Conservation (phyloP, 1,140 invertebrate genomes). For the Dendrolimus punctatus region DNA sequence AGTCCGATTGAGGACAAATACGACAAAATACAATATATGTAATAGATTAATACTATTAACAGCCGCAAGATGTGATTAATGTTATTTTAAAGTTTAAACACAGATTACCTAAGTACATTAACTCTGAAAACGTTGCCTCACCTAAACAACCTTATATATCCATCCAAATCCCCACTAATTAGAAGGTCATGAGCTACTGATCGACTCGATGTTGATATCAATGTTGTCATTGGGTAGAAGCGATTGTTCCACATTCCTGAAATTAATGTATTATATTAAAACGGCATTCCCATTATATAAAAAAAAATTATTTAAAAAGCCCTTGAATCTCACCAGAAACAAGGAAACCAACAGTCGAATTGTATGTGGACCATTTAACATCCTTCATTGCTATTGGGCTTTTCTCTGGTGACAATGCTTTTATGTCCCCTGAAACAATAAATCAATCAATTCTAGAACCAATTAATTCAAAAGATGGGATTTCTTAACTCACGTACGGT, state of each 20-base stretch:
- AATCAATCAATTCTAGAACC: background rate
- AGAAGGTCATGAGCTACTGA: constrained; percentile 88
- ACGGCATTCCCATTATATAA: too few species aligned
- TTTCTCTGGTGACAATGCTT: constrained; percentile 86
- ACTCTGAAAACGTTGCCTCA: constrained; percentile 27
- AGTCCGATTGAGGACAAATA: too few species aligned
- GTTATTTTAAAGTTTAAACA: too few species aligned
- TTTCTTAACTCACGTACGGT: too few species aligned
- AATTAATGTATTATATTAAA: constrained; percentile 1
- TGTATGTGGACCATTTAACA: constrained; percentile 90
- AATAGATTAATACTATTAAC: too few species aligned
- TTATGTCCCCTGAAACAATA: constrained; percentile 83
- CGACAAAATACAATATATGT: too few species aligned
- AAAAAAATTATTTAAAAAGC: too few species aligned
- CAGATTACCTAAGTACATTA: background rate
- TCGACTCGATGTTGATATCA: constrained; percentile 84
- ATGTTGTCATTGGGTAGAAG: constrained; percentile 85
- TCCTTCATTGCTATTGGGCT: constrained; percentile 91
- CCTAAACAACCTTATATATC: constrained; percentile 91
- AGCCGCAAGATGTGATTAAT: too few species aligned
- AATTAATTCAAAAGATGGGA: too few species aligned
- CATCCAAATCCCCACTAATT: constrained; percentile 91
- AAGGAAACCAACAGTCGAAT: constrained; percentile 87
- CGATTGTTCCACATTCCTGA: constrained; percentile 91
- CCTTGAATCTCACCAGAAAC: constrained; percentile 78